A percentile compares a stretch with the other conserved stretches of the same genome.
Conservation (phyloP, 2,888 invertebrate species). For the Steinernema scapterisci region DNA sequence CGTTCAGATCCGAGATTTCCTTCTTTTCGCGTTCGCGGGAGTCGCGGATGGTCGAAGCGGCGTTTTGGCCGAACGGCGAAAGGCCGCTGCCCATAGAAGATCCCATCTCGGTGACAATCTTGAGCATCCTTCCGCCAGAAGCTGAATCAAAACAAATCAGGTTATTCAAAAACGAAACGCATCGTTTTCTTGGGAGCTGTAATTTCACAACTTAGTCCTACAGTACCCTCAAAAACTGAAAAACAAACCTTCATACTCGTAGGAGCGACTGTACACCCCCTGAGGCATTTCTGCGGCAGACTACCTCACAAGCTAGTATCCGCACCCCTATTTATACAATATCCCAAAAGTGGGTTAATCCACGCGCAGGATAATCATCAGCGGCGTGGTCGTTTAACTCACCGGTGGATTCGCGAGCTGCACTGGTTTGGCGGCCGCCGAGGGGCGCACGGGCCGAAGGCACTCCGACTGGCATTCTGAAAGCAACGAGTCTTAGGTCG, state of each 20-base stretch:
- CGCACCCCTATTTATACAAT: conserved; percentile 6
- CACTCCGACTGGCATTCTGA: conserved; percentile 23
- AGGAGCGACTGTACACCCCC: conserved; percentile 28
- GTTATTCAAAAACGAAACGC: not conserved
- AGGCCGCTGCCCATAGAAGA: conserved; percentile 45
- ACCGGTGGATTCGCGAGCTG: conserved; percentile 37
- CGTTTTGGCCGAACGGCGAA: conserved; percentile 62
- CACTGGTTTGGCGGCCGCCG: conserved; percentile 45
- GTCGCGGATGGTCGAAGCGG: conserved; percentile 68
- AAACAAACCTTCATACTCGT: conserved; percentile 20
- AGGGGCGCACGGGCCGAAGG: conserved; percentile 55
- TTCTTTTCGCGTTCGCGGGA: conserved; percentile 71
- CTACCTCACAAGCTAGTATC: conserved; percentile 20
- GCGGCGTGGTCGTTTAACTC: conserved; percentile 23
- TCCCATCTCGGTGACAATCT: conserved; percentile 65
- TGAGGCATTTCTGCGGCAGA: not conserved
- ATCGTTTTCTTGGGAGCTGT: too few species aligned
- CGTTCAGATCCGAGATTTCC: conserved; percentile 71
- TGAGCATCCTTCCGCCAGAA: conserved; percentile 59
- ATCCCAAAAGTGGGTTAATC: conserved; percentile 28
- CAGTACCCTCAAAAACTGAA: not conserved
- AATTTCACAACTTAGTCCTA: too few species aligned
- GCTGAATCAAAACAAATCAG: conserved; percentile 37
- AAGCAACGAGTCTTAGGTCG: not conserved
- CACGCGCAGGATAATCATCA: conserved; percentile 17